Evolutionary conservation across 1,140 invertebrate genomes (phyloP).

Genomic region (Heliothis virescens): DNA sequence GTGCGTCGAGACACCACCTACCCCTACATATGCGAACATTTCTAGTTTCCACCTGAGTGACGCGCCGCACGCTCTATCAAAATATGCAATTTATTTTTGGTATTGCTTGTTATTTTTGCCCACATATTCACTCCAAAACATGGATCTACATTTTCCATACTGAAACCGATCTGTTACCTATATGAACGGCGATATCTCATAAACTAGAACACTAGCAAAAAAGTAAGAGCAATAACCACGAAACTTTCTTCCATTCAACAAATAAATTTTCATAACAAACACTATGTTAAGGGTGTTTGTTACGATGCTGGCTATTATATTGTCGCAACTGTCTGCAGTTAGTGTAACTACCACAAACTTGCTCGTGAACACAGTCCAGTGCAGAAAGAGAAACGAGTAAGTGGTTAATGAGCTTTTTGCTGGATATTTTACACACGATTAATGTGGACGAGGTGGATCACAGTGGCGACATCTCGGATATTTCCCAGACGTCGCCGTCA

Average conservation of each 20-base stretch:
- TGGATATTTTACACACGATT: constrained; percentile 72
- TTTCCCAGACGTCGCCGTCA: constrained; percentile 64
- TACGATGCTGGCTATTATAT: constrained; percentile 20
- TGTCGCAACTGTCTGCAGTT: constrained; percentile 51
- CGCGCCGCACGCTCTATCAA: constrained; percentile 69
- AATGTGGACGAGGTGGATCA: constrained; percentile 67
- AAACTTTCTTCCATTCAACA: constrained; percentile 25
- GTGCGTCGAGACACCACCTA: constrained; percentile 37
- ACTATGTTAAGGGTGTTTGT: constrained; percentile 24
- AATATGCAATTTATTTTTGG: constrained; percentile 75
- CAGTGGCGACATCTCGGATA: constrained; percentile 63
- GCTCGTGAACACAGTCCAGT: constrained; percentile 49
- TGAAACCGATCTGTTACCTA: constrained; percentile 29
- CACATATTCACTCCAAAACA: background rate
- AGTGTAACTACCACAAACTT: constrained; percentile 50
- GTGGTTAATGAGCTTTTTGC: constrained; percentile 64
- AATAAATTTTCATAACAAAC: constrained; percentile 42
- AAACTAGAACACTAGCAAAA: constrained; percentile 4
- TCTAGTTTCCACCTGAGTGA: constrained; percentile 70
- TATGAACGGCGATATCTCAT: constrained; percentile 19
- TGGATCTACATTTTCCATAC: background rate
- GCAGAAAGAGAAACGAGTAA: constrained; percentile 53
- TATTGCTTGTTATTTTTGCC: constrained; percentile 41
- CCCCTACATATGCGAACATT: constrained; percentile 38
- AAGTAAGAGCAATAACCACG: constrained; percentile 28